phyloP scores from a whole-genome alignment of 2,888 invertebrate species.

The Hirtodrosophila alboralis region DNA sequence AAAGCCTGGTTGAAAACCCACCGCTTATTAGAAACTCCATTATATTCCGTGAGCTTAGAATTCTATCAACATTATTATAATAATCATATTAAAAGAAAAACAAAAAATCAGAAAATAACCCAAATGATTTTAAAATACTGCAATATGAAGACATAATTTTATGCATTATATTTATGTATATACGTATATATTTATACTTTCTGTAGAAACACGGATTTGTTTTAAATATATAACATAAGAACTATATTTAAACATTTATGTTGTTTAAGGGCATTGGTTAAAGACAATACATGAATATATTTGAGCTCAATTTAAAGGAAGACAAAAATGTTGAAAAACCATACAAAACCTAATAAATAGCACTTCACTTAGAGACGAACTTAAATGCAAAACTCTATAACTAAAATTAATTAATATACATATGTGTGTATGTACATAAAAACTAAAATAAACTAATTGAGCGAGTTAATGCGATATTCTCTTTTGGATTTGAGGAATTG shows the following conservation, averaged over 20 bases:
- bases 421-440: conserved; percentile 38
- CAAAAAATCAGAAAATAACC: conserved; percentile 60
- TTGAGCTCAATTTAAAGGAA: conserved; percentile 44
- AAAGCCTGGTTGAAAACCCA: too few species aligned
- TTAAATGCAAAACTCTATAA: conserved; percentile 25
- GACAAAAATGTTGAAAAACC: conserved; percentile 36
- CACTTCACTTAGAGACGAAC: conserved; percentile 7
- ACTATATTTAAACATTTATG: conserved; percentile 10
- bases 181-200: conserved; percentile 4
- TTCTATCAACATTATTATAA: too few species aligned
- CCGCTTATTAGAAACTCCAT: too few species aligned
- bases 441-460: conserved; percentile 41
- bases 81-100: too few species aligned
- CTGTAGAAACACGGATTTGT: conserved; percentile 1
- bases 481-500: conserved; percentile 38
- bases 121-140: conserved; percentile 30
- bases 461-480: conserved; percentile 24
- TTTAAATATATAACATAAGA: conserved; percentile 14
- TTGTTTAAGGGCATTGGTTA: conserved; percentile 45
- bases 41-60: too few species aligned
- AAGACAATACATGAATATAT: conserved; percentile 18
- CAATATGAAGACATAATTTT: conserved; percentile 3
- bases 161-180: conserved; percentile 7
- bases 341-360: conserved; percentile 22
- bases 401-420: conserved; percentile 25